These are phyloP conservation scores for Philotrypesis tridentata DNA, from an alignment of 1,140 invertebrate species.

Conservation along the genomic window DNA sequence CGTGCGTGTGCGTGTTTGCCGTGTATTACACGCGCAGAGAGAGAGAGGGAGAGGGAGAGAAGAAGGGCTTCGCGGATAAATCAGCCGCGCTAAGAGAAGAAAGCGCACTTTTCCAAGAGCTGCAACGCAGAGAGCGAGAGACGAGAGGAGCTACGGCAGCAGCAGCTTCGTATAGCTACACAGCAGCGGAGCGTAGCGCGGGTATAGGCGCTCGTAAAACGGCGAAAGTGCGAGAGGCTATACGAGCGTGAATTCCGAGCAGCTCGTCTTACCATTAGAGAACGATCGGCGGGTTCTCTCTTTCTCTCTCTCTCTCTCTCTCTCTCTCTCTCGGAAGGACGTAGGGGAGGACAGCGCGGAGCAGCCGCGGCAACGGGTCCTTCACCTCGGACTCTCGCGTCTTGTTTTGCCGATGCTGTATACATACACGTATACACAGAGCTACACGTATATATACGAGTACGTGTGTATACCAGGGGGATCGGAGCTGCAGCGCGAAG, in stretches of 20 bases:
- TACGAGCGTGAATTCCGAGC: neutral
- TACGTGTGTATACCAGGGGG: too few species aligned
- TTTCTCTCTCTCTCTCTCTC: neutral
- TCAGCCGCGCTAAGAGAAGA: neutral
- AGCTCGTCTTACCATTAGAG: neutral
- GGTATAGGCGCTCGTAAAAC: conserved; percentile 21
- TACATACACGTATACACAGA: neutral
- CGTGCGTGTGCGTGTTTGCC: too few species aligned
- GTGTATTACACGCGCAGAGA: too few species aligned
- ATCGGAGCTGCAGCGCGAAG: neutral
- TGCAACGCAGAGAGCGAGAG: too few species aligned
- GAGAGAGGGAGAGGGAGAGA: too few species aligned
- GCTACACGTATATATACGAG: neutral
- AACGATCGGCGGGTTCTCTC: neutral
- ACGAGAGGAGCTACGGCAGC: too few species aligned
- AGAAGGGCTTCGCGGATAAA: neutral
- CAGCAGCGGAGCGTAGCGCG: neutral
- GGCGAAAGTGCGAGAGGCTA: conserved; percentile 13
- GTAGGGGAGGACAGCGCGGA: neutral
- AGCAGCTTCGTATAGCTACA: too few species aligned
- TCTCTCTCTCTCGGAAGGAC: neutral
- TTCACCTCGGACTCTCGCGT: conserved; percentile 15
- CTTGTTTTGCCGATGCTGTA: neutral
- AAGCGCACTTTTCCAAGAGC: too few species aligned
- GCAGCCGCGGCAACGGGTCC: neutral